A percentile compares a stretch with the other conserved stretches of the same genome.
Conservation (phyloP, 37 sponge, comb jelly and placozoan species). For the Amphimedon queenslandica region DNA sequence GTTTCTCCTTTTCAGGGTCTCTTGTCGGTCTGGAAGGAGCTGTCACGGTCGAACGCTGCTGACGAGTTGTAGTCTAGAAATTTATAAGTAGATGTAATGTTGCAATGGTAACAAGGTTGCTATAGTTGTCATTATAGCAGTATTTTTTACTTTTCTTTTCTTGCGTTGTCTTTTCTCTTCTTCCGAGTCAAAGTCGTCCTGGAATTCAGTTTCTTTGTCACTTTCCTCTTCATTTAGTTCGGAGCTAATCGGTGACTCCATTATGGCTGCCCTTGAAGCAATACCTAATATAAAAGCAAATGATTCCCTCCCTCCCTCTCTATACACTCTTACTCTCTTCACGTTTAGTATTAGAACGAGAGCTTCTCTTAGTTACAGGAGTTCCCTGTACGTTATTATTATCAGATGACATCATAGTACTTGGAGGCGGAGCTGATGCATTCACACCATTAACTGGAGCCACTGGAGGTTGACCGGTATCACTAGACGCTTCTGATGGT, state of each 20-base stretch:
- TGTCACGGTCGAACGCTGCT: no score
- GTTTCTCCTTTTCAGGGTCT: constrained; percentile 39
- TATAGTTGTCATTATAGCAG: no score
- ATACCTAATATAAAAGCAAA: no score
- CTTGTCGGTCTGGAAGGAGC: background rate
- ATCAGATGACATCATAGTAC: constrained; percentile 2
- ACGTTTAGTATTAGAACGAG: no score
- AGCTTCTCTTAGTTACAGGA: constrained; percentile 55
- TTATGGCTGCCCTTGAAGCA: background rate
- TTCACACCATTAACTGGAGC: background rate
- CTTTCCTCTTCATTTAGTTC: constrained; percentile 59
- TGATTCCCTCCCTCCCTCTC: no score
- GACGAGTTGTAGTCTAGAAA: no score
- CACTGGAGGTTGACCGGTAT: no score
- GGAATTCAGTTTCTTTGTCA: constrained; percentile 44
- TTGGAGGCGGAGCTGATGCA: background rate
- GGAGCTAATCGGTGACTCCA: constrained; percentile 55
- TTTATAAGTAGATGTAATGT: no score
- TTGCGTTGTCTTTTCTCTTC: constrained; percentile 34
- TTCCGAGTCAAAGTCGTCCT: constrained; percentile 61
- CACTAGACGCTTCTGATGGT: background rate
- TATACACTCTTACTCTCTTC: no score
- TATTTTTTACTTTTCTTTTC: constrained; percentile 18
- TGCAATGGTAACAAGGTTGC: no score
- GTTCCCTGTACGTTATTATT: constrained; percentile 41